Conservation (phyloP, 2,113 vertebrate species). For the Tor tambroides region DNA sequence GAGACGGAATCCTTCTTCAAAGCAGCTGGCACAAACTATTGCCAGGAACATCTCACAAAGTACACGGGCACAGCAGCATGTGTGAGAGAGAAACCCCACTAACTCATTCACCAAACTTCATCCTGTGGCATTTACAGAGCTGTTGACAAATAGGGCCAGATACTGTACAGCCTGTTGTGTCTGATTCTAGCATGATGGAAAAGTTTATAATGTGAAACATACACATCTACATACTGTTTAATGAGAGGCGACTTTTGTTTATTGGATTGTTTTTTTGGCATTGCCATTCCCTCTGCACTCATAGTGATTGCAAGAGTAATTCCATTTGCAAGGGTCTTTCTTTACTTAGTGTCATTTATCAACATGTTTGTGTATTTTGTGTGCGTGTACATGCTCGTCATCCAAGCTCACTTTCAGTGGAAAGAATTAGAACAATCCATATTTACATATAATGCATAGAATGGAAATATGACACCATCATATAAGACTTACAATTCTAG, state of each 20-base stretch:
- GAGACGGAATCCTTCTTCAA: slow-evolving; percentile 10
- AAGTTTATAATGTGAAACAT: neutral
- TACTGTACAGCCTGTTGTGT: neutral
- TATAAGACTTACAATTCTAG: neutral
- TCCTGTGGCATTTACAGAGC: slow-evolving; percentile 8
- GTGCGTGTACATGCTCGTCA: too few relatives aligned
- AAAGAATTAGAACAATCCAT: neutral
- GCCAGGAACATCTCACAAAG: slow-evolving; percentile 36
- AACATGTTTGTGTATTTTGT: neutral
- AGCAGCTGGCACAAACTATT: slow-evolving; percentile 7
- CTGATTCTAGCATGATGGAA: neutral
- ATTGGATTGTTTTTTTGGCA: neutral
- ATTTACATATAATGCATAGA: neutral
- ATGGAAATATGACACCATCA: neutral
- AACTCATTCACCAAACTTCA: neutral
- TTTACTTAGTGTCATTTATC: slow-evolving; percentile 1
- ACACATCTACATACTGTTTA: neutral
- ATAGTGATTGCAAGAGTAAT: slow-evolving; percentile 16
- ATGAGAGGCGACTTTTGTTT: neutral
- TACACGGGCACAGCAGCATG: neutral
- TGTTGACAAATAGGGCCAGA: slow-evolving; percentile 20
- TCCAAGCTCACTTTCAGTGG: neutral
- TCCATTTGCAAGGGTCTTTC: slow-evolving; percentile 8
- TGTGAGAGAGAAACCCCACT: neutral
- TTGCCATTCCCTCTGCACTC: neutral